These are phyloP conservation scores for Darevskia nairensis DNA, from an alignment of 2,797 vertebrate species.

Conservation along the genomic window DNA sequence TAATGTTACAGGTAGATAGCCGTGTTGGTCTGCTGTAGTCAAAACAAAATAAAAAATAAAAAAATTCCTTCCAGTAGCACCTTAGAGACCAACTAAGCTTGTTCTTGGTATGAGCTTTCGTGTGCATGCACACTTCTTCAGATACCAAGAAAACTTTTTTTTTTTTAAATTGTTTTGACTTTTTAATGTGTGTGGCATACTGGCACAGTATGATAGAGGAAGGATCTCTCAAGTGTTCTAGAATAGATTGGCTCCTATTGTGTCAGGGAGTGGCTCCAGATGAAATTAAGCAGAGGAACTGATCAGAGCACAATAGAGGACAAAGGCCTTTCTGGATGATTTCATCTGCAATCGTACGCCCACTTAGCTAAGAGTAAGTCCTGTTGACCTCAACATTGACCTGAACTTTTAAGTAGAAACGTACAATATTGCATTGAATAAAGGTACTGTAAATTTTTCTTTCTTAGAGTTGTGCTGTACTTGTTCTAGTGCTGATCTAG, in stretches of 20 bases:
- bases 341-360: background rate
- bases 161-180: too few relatives aligned
- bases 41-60: too few relatives aligned
- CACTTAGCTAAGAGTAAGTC: background rate
- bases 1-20: background rate
- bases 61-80: too few relatives aligned
- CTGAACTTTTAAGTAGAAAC: background rate
- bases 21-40: too few relatives aligned
- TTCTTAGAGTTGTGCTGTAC: background rate
- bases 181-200: background rate
- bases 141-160: too few relatives aligned
- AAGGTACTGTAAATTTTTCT: background rate
- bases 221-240: background rate
- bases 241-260: background rate
- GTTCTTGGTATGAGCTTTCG: too few relatives aligned
- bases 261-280: background rate
- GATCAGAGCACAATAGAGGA: background rate
- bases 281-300: constrained; percentile 4
- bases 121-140: too few relatives aligned
- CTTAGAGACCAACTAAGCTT: too few relatives aligned
- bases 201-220: background rate
- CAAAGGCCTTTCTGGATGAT: background rate
- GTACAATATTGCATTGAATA: background rate
- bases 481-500: background rate
- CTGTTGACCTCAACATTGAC: background rate